phyloP scores from a whole-genome alignment of 2,888 invertebrate genomes.

The Drosophila vallismaia region DNA sequence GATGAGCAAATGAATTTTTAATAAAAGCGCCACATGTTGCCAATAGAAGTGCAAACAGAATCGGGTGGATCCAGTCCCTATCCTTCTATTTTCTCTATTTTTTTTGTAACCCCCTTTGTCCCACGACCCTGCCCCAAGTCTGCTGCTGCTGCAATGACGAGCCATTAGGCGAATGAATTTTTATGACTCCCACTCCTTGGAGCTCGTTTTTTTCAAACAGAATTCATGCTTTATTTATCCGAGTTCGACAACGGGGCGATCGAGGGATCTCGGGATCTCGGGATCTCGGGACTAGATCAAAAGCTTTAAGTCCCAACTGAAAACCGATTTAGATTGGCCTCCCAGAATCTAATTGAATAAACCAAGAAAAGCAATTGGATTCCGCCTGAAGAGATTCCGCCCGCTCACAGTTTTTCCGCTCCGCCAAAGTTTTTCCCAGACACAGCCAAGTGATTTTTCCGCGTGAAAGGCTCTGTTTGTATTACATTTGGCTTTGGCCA shows the following conservation, averaged over 20 bases:
- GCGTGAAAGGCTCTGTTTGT: conserved; percentile 29
- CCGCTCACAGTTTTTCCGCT: conserved; percentile 5
- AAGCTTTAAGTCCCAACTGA: not conserved
- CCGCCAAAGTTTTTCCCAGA: conserved; percentile 19
- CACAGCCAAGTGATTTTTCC: conserved; percentile 60
- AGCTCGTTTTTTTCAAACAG: conserved; percentile 63
- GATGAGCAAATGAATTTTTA: conserved; percentile 78
- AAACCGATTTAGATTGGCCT: not conserved
- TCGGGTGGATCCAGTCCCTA: conserved; percentile 51
- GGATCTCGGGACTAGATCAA: conserved; percentile 3
- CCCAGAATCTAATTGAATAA: conserved; percentile 1
- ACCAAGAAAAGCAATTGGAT: conserved; percentile 3
- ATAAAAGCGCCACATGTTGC: conserved; percentile 80
- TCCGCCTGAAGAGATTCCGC: conserved; percentile 6
- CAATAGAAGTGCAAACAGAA: conserved; percentile 70
- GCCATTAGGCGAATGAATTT: conserved; percentile 77
- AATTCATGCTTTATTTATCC: conserved; percentile 1
- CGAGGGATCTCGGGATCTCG: not conserved
- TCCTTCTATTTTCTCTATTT: conserved; percentile 20
- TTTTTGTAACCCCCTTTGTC: not conserved
- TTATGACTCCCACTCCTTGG: conserved; percentile 56
- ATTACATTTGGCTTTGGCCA: conserved; percentile 44
- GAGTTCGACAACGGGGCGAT: conserved; percentile 5
- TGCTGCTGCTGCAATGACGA: conserved; percentile 53
- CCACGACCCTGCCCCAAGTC: conserved; percentile 1